These are phyloP conservation scores for Diachasmimorpha longicaudata DNA, from an alignment of 1,140 invertebrate genomes.

Conservation along the genomic window DNA sequence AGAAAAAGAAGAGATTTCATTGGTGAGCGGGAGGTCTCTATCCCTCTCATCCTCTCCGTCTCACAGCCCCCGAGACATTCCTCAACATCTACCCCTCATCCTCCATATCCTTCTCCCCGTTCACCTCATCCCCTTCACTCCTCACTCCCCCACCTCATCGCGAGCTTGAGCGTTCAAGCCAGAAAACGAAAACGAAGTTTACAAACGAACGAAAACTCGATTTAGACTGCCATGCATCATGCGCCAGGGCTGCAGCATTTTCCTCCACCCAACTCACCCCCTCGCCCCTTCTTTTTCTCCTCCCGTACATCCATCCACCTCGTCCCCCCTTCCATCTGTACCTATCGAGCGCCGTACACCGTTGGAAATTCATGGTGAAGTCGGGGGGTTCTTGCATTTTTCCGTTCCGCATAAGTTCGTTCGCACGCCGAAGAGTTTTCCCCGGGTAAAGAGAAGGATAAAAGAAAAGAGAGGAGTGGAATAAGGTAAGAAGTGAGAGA, in stretches of 20 bases:
- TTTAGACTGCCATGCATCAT: conserved; percentile 56
- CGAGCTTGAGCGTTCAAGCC: not conserved
- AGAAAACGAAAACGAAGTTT: conserved; percentile 47
- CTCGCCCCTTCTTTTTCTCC: not conserved
- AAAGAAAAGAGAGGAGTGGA: not conserved
- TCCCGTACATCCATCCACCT: conserved; percentile 4
- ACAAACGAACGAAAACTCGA: conserved; percentile 59
- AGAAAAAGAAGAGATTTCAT: conserved; percentile 40
- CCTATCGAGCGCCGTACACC: conserved; percentile 7
- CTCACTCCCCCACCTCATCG: not conserved
- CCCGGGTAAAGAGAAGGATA: not conserved
- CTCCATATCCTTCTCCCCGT: too few relatives aligned
- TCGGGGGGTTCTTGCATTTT: conserved; percentile 46
- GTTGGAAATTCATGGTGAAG: conserved; percentile 37
- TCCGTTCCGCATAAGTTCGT: conserved; percentile 51
- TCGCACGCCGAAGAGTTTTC: conserved; percentile 37
- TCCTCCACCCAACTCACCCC: not conserved
- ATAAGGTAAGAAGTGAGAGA: not conserved
- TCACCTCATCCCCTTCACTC: too few relatives aligned
- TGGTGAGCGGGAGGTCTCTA: conserved; percentile 35
- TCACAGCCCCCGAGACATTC: not conserved
- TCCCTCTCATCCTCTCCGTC: conserved; percentile 36
- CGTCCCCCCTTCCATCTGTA: not conserved
- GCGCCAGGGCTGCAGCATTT: conserved; percentile 32
- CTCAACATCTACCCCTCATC: not conserved